These are phyloP conservation scores for Artibeus jamaicensis DNA, from an alignment of 2,797 vertebrate species.

Conservation along the genomic window DNA sequence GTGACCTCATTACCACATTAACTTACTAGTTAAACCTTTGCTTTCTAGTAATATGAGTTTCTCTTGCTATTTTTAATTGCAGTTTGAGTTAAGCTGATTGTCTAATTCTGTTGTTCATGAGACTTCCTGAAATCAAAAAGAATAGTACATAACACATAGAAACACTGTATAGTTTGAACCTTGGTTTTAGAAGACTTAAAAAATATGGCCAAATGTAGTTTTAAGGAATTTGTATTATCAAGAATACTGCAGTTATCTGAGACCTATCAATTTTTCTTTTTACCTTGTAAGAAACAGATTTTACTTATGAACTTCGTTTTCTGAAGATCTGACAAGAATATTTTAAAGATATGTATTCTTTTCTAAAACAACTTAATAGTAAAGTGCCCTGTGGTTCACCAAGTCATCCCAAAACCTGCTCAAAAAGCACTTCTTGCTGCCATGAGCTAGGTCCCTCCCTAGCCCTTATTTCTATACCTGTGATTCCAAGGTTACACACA, in stretches of 20 bases:
- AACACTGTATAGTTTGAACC: neutral
- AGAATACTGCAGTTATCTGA: neutral
- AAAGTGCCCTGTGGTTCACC: conserved; percentile 51
- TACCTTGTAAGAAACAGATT: neutral
- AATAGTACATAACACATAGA: neutral
- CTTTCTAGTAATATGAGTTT: neutral
- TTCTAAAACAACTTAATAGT: conserved; percentile 15
- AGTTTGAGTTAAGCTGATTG: neutral
- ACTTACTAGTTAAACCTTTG: neutral
- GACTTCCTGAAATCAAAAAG: neutral
- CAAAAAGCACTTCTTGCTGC: neutral
- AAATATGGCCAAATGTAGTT: neutral
- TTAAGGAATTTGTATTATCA: neutral
- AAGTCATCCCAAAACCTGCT: conserved; percentile 67
- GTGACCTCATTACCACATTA: neutral
- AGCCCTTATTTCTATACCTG: neutral
- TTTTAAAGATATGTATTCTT: conserved; percentile 24
- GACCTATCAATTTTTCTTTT: neutral
- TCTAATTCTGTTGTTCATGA: neutral
- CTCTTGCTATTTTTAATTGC: neutral
- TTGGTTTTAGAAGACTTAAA: conserved; percentile 27
- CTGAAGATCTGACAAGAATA: conserved; percentile 48
- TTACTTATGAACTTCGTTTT: neutral
- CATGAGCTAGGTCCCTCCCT: neutral
- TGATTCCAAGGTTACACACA: neutral